Base-by-base conservation (phyloP, 2,888 invertebrate genomes). In the Aricia artaxerxes region DNA sequence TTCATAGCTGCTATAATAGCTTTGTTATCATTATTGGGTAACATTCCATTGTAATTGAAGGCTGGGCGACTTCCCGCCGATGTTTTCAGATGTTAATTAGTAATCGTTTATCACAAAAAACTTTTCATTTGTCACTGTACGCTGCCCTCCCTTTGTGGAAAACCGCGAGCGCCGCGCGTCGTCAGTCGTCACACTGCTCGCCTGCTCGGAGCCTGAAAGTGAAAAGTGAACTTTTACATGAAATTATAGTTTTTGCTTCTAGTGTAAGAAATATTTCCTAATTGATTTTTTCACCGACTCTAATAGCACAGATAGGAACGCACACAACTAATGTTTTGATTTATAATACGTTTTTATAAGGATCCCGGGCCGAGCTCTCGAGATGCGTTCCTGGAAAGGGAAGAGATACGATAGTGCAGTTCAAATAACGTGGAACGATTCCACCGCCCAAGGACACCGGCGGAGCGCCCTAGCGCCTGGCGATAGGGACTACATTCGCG, bases 11-110 rank as follows among this genome's bases (percentile, higher is more conserved):
- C 90, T 87, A 92, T 92, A 92, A 93, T 92, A 91, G 90, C 91
- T 92, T 92, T 93, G 94, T 93, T 94, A 92, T 93, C 92, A 91
- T 92, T 92, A 90, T 92, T 91, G 87, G 86, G 88, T 87, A 87
- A 91, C 87, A 91, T 90, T 90, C 89, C 86, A 87, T 87, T 89
- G 86, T 90, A 88, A 90, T 91, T 88, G 89, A 87, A 84, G 86
- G 87, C 85, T 85, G 86, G 82, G 84, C 83, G 84, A 84, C 83
- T 84, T 81, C 82, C 81, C 83, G 82, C 78, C 81, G 82, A 79
- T 80, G 76, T 84, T 88, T 87, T 86, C 83, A 85, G 85, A 87
- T 88, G 84, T 84, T 86, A 88, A 88, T 86, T 82, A 82, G 81
- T 83, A 82, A 84, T 81, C 79, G 78, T 80, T 61, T 75, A 57